Evolutionary conservation across 2,113 vertebrate species (phyloP), one percentile per base, ranked within the genome.

Genomic region (Syngnathus floridae): DNA sequence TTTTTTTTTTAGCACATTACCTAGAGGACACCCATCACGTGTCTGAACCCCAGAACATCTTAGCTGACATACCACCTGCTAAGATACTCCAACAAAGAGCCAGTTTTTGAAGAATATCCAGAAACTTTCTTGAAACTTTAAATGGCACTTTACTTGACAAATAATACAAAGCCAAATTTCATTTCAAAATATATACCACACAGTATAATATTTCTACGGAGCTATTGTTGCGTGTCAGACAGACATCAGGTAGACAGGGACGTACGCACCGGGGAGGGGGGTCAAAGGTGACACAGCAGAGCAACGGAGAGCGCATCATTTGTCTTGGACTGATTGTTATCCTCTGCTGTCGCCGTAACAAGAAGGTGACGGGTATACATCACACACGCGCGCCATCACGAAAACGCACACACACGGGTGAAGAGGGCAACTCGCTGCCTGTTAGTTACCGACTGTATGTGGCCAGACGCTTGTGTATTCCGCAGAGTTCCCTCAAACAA

Each of bases 1-100:
- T 62, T 36, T 2, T 19, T 48, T 19, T 48, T 19, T 48, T 48
- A 84, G 79, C 82, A 87, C 82, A 71, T 75, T 86, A 86, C 86
- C 87, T 90, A 81, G 83, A 89, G 88, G 88, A 87, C 86, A 84
- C 62, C 58, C 62, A 60, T 59, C 35, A 26, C 68, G 74, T 82
- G 77, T 58, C 51, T 67, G 71, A 80, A 68, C 64, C 57, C 41
- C 38, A 43, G 60, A 65, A 77, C 69, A 43, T 60, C 64, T 36
- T 64, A 62, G 40, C 56, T 2, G 43, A 51, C 60, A 71, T 63
- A 62, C 66, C 69, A 77, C 74, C 69, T 69, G 66, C 69, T 80
- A 85, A 54, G 10, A 54, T 54, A 3, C 11, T 11, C 49, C 17
- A 51, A 22, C 49, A n/a, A 3, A 10, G n/a, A 51, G 26, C 26